Base-by-base conservation (phyloP, 1,140 invertebrate species). In the Diachasmimorpha longicaudata region DNA sequence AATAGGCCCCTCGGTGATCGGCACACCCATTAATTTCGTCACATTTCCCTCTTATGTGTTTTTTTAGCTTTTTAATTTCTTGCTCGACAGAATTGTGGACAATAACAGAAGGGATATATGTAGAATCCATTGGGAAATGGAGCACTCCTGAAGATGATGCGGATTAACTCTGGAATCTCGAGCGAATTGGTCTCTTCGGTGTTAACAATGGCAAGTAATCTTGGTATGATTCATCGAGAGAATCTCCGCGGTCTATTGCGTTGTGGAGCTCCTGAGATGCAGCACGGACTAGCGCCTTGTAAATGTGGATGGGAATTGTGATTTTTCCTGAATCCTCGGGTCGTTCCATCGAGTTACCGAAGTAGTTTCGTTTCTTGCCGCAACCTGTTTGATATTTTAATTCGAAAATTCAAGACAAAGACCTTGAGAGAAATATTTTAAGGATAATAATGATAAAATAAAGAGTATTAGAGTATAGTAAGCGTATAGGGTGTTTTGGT, bases 361-460 rank as follows among this genome's bases (percentile, higher is more conserved):
- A 25, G 23, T 76, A 80, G 44, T 68, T 81, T 16, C 84, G 78
- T 75, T 86, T 83, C 37, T 70, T 84, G 1, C 85, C 85, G 39
- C 85, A 86, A 4, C 85, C 85, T 86, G 16, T 0, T 3, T 77
- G 14, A 42, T 42, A 11, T 42, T 11, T 42, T 42, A 10, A 42
- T 42, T 42, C 39, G 31, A 31, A 31, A 42, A 44, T 21, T 14
- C n/a, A 31, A 72, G 46, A 72, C 16, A 8, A 23, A 19, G 8
- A 66, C n/a, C 6, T 42, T 25, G 13, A 66, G 58, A 70, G 21
- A 72, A 46, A 73, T 63, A 55, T 48, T 36, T 23, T 46, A 46
- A 46, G 4, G 4, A 9, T 46, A n/a, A n/a, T n/a, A n/a, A n/a
- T n/a, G n/a, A n/a, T n/a, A n/a, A n/a, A n/a, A n/a, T n/a, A n/a